A percentile compares a stretch with the other conserved stretches of the same genome.
These are phyloP conservation scores for Sminthurides bifidus DNA, from an alignment of 1,140 invertebrate species.

Conservation along the genomic window DNA sequence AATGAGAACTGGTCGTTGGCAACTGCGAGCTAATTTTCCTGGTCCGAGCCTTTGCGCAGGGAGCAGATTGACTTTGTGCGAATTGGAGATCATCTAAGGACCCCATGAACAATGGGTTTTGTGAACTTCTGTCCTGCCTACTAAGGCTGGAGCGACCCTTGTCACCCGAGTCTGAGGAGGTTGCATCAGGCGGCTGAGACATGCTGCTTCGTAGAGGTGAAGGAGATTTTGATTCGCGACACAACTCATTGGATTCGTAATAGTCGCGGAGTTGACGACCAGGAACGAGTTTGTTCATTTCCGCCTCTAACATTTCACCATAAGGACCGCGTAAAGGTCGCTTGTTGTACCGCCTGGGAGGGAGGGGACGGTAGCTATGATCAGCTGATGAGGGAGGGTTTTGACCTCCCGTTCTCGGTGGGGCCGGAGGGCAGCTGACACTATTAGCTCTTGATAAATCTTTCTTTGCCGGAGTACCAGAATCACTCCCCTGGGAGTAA, in stretches of 20 bases:
- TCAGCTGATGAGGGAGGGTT: too few species aligned
- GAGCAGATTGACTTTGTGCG: conserved; percentile 10
- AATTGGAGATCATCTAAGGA: conserved; percentile 26
- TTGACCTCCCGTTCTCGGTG: background rate
- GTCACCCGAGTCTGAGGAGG: too few species aligned
- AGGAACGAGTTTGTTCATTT: conserved; percentile 56
- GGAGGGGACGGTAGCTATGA: conserved; percentile 4
- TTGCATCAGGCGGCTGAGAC: background rate
- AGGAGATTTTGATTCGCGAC: conserved; percentile 37
- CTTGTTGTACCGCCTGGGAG: conserved; percentile 51
- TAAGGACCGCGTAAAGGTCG: conserved; percentile 63
- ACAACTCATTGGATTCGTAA: conserved; percentile 41
- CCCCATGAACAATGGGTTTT: conserved; percentile 13
- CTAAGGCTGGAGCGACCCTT: too few species aligned
- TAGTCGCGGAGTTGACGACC: conserved; percentile 9
- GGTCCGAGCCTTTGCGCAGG: conserved; percentile 11
- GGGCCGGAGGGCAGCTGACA: background rate
- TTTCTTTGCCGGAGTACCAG: conserved; percentile 17
- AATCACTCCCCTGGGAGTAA: conserved; percentile 33
- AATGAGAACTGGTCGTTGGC: conserved; percentile 1
- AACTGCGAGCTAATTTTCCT: conserved; percentile 25
- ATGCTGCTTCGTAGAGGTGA: conserved; percentile 29
- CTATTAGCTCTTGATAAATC: conserved; percentile 14
- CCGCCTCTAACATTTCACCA: conserved; percentile 68
- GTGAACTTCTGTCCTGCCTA: too few species aligned